phyloP scores from a whole-genome alignment of 2,888 invertebrate genomes.

The Chloroclystis v-ata region DNA sequence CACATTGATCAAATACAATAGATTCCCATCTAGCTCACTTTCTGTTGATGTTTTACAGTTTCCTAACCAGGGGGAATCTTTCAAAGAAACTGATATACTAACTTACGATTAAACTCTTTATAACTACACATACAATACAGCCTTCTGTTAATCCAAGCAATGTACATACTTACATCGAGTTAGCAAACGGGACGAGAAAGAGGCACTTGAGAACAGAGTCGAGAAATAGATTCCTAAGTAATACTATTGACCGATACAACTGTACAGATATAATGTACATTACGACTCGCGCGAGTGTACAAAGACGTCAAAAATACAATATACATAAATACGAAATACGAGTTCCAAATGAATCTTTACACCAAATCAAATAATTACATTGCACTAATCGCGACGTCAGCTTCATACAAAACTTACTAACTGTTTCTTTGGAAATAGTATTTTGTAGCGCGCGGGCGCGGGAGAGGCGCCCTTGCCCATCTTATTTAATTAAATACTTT shows the following conservation, averaged over 20 bases:
- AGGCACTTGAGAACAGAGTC: slow-evolving; percentile 72
- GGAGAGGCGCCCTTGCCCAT: slow-evolving; percentile 22
- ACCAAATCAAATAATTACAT: slow-evolving; percentile 48
- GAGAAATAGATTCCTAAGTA: slow-evolving; percentile 47
- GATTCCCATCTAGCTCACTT: background rate
- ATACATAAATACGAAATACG: slow-evolving; percentile 60
- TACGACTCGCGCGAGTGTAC: slow-evolving; percentile 35
- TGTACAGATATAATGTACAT: slow-evolving; percentile 51
- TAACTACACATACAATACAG: slow-evolving; percentile 53
- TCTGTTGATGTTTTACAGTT: slow-evolving; percentile 5
- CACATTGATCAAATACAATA: slow-evolving; percentile 27
- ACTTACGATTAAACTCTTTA: slow-evolving; percentile 35
- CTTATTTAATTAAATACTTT: slow-evolving; percentile 52
- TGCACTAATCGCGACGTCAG: slow-evolving; percentile 58
- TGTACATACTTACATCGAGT: slow-evolving; percentile 69
- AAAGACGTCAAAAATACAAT: slow-evolving; percentile 50
- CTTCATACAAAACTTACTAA: slow-evolving; percentile 53
- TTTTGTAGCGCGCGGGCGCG: slow-evolving; percentile 37
- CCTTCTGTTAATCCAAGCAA: slow-evolving; percentile 61
- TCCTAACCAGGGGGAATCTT: slow-evolving; percentile 8
- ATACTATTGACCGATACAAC: slow-evolving; percentile 46
- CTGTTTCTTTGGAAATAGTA: slow-evolving; percentile 67
- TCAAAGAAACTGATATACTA: slow-evolving; percentile 34
- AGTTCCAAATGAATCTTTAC: slow-evolving; percentile 48
- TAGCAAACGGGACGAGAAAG: slow-evolving; percentile 58